Conservation (phyloP, 2,113 vertebrate genomes). For the Otocyon megalotis region DNA sequence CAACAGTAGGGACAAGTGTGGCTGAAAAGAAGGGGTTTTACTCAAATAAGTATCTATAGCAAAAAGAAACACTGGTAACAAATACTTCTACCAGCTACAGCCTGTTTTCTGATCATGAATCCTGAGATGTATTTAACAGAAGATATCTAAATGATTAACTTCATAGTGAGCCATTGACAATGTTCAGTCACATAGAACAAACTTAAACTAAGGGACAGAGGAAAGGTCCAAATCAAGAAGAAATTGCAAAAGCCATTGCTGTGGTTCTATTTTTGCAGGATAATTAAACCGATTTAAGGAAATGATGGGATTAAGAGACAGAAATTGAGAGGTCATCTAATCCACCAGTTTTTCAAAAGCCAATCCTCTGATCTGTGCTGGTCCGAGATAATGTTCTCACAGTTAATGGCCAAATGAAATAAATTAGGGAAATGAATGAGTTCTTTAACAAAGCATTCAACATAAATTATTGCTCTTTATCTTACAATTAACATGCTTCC, state of each 20-base stretch:
- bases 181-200: slow-evolving; percentile 67
- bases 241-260: slow-evolving; percentile 40
- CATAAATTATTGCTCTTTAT: slow-evolving; percentile 28
- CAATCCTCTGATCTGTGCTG: background rate
- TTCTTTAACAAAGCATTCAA: slow-evolving; percentile 28
- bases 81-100: background rate
- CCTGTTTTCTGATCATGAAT: background rate
- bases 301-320: slow-evolving; percentile 64
- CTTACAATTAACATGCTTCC: background rate
- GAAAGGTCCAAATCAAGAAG: slow-evolving; percentile 45
- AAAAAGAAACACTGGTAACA: background rate
- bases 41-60: background rate
- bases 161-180: background rate
- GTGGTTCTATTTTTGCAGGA: slow-evolving; percentile 59
- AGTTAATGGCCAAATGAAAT: slow-evolving; percentile 40
- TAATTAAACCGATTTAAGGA: slow-evolving; percentile 68
- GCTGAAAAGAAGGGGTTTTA: background rate
- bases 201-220: slow-evolving; percentile 42
- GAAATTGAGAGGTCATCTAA: slow-evolving; percentile 68
- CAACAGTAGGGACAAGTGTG: background rate
- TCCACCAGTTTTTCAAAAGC: slow-evolving; percentile 23
- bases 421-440: slow-evolving; percentile 49
- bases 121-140: slow-evolving; percentile 40
- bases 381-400: background rate
- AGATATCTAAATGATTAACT: slow-evolving; percentile 51